These are phyloP conservation scores for Caenorhabditis japonica DNA, from an alignment of 2,888 invertebrate genomes.

Conservation along the genomic window DNA sequence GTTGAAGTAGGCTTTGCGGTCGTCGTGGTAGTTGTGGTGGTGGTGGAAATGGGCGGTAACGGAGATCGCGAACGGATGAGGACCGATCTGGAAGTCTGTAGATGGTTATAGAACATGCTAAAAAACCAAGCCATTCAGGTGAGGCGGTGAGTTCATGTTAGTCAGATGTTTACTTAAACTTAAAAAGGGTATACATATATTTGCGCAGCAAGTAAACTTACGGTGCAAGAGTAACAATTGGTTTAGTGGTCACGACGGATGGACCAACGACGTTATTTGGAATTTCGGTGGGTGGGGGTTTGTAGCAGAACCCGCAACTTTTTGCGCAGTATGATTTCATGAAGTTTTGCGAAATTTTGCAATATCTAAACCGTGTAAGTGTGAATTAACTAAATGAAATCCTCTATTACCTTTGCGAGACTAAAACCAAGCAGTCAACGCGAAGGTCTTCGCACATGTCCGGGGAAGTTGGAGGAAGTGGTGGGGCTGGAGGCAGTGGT, in stretches of 20 bases:
- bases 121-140: slow-evolving; percentile 28
- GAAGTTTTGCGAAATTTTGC: slow-evolving; percentile 66
- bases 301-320: slow-evolving; percentile 75
- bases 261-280: slow-evolving; percentile 61
- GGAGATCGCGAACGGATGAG: slow-evolving; percentile 56
- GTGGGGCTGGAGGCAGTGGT: slow-evolving; percentile 47
- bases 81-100: slow-evolving; percentile 49
- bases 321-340: slow-evolving; percentile 72
- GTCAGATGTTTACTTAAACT: no score
- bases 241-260: slow-evolving; percentile 64
- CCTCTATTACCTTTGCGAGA: slow-evolving; percentile 53
- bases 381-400: not conserved
- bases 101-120: slow-evolving; percentile 36
- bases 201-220: no score
- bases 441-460: slow-evolving; percentile 74
- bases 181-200: no score
- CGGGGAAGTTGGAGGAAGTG: slow-evolving; percentile 49
- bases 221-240: slow-evolving; percentile 66
- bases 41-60: slow-evolving; percentile 43
- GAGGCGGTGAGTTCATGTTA: not conserved
- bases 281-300: slow-evolving; percentile 70
- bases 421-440: slow-evolving; percentile 70
- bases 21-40: slow-evolving; percentile 23
- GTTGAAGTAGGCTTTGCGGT: slow-evolving; percentile 19
- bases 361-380: slow-evolving; percentile 53